Evolutionary conservation across 2,888 invertebrate species (phyloP), one percentile per base, ranked within the genome.

Genomic region (Mythimna pallens): DNA sequence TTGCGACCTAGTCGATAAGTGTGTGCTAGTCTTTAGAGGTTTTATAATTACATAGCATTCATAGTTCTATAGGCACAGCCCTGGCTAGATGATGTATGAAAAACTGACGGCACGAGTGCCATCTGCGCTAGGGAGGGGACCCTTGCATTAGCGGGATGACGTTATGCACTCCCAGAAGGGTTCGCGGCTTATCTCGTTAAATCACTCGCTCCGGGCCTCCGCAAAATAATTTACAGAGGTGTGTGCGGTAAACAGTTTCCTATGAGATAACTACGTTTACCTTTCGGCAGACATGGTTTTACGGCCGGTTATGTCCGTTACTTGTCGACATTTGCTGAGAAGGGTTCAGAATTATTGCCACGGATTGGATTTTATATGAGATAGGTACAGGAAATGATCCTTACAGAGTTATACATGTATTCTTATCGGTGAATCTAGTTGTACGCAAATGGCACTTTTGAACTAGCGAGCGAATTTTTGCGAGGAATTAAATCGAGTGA

Each of bases 141-240:
- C 94, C 93, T 91, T 93, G 94, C 96, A 95, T 95, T 96, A 96
- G 92, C 85, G 93, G 96, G 96, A 96, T 93, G 96, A 93, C 94
- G 92, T 96, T 96, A 96, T 96, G 96, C 96, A 95, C 93, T 94
- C 92, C 90, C 92, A 89, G 91, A 92, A 93, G 94, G 95, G 94
- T 93, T 91, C 92, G 91, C 89, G 91, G 93, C 92, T 94, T 95
- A 95, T 95, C 95, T 93, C 91, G 92, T 93, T 93, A 93, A 92
- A 95, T 94, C 94, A 93, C 89, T 89, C 87, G 89, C 82, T 64
- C 57, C 82, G 84, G 88, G 80, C 81, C 86, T 85, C 89, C 88
- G 91, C 88, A 83, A 92, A 92, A 92, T 93, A 92, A 92, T 94
- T 93, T 92, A 92, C 92, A 89, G 83, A 89, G 85, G 88, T 87